Evolutionary conservation across 1,140 invertebrate species (phyloP), one percentile per base, ranked within the genome.

Genomic region (Oncopodura yosiiana): DNA sequence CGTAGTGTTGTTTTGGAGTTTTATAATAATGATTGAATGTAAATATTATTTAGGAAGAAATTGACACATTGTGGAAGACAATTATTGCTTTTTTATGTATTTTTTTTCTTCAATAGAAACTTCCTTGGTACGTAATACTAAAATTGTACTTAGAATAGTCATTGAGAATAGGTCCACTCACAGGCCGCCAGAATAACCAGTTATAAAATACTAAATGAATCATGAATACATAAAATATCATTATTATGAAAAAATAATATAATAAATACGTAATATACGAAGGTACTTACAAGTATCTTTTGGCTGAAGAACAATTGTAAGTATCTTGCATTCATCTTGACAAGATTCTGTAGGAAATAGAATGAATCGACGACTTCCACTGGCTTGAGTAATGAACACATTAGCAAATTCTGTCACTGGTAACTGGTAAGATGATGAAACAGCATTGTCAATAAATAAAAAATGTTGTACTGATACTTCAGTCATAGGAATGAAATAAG

Each of bases 141-240:
- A 78, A 70, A 53, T 71, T 69, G 59, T 78, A 78, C 54, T 74
- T 69, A 62, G 55, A 48, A 48, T 48, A 55, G 30, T 75, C 73
- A 18, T n/a, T n/a, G n/a, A 69, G 63, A 46, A 75, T 72, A 44
- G 80, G 75, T 65, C 79, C 70, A 65, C 81, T 80, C 18, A 76
- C 65, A 43, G 82, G 82, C 66, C 81, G 73, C 82, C 83, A 87
- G 64, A 84, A 86, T 79, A 84, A 84, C 83, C 84, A 86, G 67
- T 86, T 86, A 65, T 85, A 86, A 77, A 81, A 84, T 61, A 86
- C 83, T 86, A 70, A 60, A 80, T 78, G 58, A 66, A 67, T 50
- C 11, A 44, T 24, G 36, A 39, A 53, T 24, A 24, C 48, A 27
- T 39, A 50, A 53, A 30, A 39, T 14, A 24, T 23, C 18, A 45